Percentiles rank a stretch among this genome's conserved stretches.
Evolutionary conservation across 2,888 invertebrate species (phyloP).

Genomic region (Orchestes rusci): DNA sequence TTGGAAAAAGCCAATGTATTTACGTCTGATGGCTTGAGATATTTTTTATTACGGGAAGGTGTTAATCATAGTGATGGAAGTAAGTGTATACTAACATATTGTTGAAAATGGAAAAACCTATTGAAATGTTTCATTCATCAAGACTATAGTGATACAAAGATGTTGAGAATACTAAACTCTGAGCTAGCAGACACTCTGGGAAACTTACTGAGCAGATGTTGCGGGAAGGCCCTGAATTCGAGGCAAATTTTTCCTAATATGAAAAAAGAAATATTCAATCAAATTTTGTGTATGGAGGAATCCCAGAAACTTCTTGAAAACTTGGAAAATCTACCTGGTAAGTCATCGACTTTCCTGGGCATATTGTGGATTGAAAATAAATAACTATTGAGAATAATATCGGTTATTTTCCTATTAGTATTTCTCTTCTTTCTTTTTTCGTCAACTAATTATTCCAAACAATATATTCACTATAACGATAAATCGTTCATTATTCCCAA

Average conservation of each 20-base stretch:
- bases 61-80: slow-evolving; percentile 87
- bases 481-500: too few species aligned
- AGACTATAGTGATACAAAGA: slow-evolving; percentile 80
- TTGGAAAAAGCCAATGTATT: slow-evolving; percentile 51
- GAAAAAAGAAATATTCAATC: slow-evolving; percentile 45
- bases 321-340: slow-evolving; percentile 54
- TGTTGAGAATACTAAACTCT: slow-evolving; percentile 70
- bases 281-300: slow-evolving; percentile 43
- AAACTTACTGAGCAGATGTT: slow-evolving; percentile 78
- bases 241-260: slow-evolving; percentile 60
- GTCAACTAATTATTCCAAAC: too few species aligned
- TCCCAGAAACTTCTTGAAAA: slow-evolving; percentile 50
- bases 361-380: background rate
- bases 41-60: slow-evolving; percentile 85
- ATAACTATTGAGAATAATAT: background rate
- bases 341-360: background rate
- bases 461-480: too few species aligned
- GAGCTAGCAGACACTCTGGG: slow-evolving; percentile 90
- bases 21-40: slow-evolving; percentile 73
- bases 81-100: too few species aligned
- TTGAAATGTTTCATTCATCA: slow-evolving; percentile 6
- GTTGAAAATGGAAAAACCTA: too few species aligned
- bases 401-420: too few species aligned
- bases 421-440: too few species aligned
- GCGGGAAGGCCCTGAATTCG: slow-evolving; percentile 73